Percentiles rank a stretch among this genome's conserved stretches.
Conservation (phyloP, 1,140 invertebrate genomes). For the Ceratosolen solmsi region DNA sequence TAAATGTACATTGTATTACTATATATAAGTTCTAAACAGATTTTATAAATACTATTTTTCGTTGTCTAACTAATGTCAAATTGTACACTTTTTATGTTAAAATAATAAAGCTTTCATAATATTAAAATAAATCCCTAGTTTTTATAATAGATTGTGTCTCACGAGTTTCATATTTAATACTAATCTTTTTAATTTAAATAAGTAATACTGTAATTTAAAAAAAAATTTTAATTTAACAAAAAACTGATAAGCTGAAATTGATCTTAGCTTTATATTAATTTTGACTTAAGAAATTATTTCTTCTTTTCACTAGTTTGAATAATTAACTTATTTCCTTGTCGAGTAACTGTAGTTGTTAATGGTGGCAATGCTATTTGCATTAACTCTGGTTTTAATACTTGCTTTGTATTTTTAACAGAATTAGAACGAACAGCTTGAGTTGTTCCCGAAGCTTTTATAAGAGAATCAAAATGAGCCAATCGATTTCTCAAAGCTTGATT, state of each 20-base stretch:
- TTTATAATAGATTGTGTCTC: not conserved
- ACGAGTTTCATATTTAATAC: too few relatives aligned
- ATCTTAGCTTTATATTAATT: not conserved
- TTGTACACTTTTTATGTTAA: not conserved
- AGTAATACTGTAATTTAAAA: not conserved
- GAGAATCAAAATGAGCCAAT: constrained; percentile 46
- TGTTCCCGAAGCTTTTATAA: constrained; percentile 40
- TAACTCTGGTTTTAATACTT: constrained; percentile 41
- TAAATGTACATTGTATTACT: not conserved
- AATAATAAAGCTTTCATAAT: not conserved
- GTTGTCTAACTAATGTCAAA: not conserved
- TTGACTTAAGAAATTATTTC: constrained; percentile 27
- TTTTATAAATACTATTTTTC: not conserved
- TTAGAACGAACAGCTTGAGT: constrained; percentile 25
- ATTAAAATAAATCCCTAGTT: not conserved
- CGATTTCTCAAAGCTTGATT: constrained; percentile 42
- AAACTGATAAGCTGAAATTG: too few relatives aligned
- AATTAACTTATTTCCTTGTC: constrained; percentile 46
- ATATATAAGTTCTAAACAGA: not conserved
- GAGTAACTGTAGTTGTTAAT: constrained; percentile 40
- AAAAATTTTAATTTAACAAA: too few relatives aligned
- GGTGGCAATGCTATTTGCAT: constrained; percentile 46
- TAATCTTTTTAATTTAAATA: not conserved
- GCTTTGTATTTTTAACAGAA: constrained; percentile 40
- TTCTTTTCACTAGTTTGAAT: constrained; percentile 40